Conservation (phyloP, 2,888 invertebrate genomes). For the Leptura quadrifasciata region DNA sequence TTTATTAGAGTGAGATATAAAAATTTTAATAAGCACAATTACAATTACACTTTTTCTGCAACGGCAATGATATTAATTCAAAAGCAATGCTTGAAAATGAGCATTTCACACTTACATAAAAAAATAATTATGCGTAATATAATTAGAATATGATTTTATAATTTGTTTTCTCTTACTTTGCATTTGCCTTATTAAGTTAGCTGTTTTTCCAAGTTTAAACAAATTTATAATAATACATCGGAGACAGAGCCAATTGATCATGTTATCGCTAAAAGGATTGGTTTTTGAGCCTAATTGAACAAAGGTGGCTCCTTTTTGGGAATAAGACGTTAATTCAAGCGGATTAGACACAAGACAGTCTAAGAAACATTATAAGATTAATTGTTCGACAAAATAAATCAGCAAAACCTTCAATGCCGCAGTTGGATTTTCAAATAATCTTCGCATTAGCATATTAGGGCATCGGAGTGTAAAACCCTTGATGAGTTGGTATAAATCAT, state of each 20-base stretch:
- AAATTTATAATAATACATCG: constrained; percentile 11
- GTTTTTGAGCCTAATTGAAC: constrained; percentile 37
- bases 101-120: too few species aligned
- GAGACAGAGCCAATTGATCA: constrained; percentile 9
- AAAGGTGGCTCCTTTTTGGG: constrained; percentile 35
- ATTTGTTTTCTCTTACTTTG: too few species aligned
- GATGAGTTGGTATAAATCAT: constrained; percentile 31
- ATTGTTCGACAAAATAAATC: constrained; percentile 40
- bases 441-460: constrained; percentile 39
- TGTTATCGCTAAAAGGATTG: constrained; percentile 15
- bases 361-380: constrained; percentile 40
- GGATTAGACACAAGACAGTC: constrained; percentile 36
- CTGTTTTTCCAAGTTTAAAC: too few species aligned
- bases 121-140: too few species aligned
- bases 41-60: too few species aligned
- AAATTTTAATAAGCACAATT: too few species aligned
- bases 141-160: too few species aligned
- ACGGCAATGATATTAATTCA: too few species aligned
- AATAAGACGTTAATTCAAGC: constrained; percentile 36
- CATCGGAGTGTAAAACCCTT: constrained; percentile 33
- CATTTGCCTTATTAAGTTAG: too few species aligned
- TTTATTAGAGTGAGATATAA: too few species aligned
- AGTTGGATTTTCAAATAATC: constrained; percentile 38
- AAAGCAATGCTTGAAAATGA: too few species aligned
- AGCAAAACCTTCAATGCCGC: constrained; percentile 40